Percentiles rank a stretch among this genome's conserved stretches.
These are phyloP conservation scores for Leucophenga montana DNA, from an alignment of 2,888 invertebrate species.

Conservation along the genomic window DNA sequence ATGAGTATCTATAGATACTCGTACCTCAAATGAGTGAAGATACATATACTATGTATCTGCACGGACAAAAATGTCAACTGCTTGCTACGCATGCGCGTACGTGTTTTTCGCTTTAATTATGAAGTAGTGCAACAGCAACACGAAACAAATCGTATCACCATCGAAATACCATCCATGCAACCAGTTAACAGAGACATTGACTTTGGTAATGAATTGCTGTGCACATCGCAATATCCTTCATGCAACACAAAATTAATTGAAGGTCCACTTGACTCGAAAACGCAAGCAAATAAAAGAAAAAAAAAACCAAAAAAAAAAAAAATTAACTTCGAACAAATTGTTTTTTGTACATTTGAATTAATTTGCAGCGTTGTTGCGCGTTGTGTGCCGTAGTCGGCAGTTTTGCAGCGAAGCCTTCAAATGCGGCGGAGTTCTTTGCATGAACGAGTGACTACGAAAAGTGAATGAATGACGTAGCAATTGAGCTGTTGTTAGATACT, in stretches of 20 bases:
- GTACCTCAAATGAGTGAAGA: too few species aligned
- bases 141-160: background rate
- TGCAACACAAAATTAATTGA: conserved; percentile 41
- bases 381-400: too few species aligned
- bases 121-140: background rate
- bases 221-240: conserved; percentile 45
- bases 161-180: background rate
- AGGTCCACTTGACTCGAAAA: background rate
- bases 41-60: background rate
- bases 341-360: background rate
- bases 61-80: conserved; percentile 12
- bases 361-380: background rate
- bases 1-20: too few species aligned
- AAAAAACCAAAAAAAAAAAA: too few species aligned
- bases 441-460: too few species aligned
- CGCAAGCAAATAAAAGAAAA: too few species aligned
- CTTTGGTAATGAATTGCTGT: conserved; percentile 47
- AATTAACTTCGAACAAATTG: too few species aligned
- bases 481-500: background rate
- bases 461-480: too few species aligned
- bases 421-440: too few species aligned
- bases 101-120: conserved; percentile 21
- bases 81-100: conserved; percentile 3
- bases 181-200: conserved; percentile 37
- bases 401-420: too few species aligned